Percentiles rank a stretch among this genome's conserved stretches.
Conservation (phyloP, 2,797 vertebrate species). For the Schizothorax lantsangensis region DNA sequence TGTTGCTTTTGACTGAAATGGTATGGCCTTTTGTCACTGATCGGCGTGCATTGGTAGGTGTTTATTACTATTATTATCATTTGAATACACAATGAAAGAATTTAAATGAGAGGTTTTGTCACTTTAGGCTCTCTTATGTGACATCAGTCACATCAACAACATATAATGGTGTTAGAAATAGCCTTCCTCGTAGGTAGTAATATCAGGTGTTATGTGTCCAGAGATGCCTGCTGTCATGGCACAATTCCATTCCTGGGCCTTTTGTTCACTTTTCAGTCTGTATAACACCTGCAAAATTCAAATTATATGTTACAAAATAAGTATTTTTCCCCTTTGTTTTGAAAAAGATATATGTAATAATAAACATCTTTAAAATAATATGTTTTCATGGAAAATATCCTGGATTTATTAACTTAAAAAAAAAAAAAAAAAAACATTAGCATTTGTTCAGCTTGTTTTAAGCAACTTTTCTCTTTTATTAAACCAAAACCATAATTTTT, state of each 20-base stretch:
- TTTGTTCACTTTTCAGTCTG: background rate
- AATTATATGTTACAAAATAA: background rate
- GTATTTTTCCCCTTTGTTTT: background rate
- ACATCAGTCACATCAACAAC: slow-evolving; percentile 11
- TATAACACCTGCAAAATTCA: background rate
- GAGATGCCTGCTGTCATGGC: slow-evolving; percentile 13
- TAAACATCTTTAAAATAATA: no score
- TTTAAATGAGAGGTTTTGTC: slow-evolving; percentile 6
- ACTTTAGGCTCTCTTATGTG: slow-evolving; percentile 18
- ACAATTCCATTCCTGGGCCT: background rate
- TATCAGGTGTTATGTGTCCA: background rate
- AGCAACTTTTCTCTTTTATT: background rate
- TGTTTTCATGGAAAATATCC: background rate
- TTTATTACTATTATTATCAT: background rate
- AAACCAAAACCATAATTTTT: background rate
- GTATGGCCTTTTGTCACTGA: background rate
- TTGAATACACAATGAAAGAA: background rate
- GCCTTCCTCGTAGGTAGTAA: slow-evolving; percentile 22
- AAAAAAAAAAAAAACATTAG: background rate
- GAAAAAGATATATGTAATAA: no score
- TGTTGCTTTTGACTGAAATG: slow-evolving; percentile 1
- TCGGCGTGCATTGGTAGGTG: background rate
- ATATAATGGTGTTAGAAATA: slow-evolving; percentile 28
- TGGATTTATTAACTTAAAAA: background rate
- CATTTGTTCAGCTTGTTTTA: background rate